A percentile compares a stretch with the other conserved stretches of the same genome.
Evolutionary conservation across 2,113 vertebrate species (phyloP).

Genomic region (Embiotoca jacksoni): DNA sequence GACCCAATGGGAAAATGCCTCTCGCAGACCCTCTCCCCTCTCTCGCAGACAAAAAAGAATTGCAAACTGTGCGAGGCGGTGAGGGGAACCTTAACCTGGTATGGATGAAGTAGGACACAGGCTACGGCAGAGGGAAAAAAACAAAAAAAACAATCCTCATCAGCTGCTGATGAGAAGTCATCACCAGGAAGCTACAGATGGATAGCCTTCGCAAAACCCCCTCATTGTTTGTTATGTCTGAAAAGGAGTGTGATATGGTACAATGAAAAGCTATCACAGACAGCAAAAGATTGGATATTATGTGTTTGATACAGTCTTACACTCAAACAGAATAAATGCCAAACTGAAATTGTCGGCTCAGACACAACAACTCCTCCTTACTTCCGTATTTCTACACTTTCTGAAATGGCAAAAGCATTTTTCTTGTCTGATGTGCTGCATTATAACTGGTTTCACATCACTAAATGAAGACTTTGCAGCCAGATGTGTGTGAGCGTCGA

Average conservation of each 20-base stretch:
- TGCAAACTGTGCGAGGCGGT: conserved; percentile 52
- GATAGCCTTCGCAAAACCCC: conserved; percentile 76
- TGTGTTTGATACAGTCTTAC: conserved; percentile 76
- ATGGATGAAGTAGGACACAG: conserved; percentile 71
- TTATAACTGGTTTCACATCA: conserved; percentile 48
- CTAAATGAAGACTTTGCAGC: conserved; percentile 42
- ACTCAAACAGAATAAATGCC: conserved; percentile 73
- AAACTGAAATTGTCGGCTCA: conserved; percentile 69
- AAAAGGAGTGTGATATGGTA: conserved; percentile 72
- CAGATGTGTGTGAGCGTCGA: conserved; percentile 37
- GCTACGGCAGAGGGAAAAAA: conserved; percentile 36
- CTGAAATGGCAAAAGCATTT: conserved; percentile 57
- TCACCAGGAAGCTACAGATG: conserved; percentile 81
- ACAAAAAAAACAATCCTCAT: conserved; percentile 73
- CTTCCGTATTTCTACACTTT: conserved; percentile 59
- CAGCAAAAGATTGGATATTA: conserved; percentile 77
- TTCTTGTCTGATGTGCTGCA: conserved; percentile 45
- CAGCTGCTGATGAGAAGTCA: conserved; percentile 80
- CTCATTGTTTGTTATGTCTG: conserved; percentile 75
- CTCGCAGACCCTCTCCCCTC: conserved; percentile 65
- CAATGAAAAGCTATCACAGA: conserved; percentile 74
- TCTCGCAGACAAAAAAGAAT: conserved; percentile 76
- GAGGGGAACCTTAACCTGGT: conserved; percentile 71
- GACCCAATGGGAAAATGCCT: conserved; percentile 82
- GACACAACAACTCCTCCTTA: conserved; percentile 42